A percentile compares a stretch with the other conserved stretches of the same genome.
These are phyloP conservation scores for Pachycephala philippinensis DNA, from an alignment of 2,113 vertebrate species.

Conservation along the genomic window DNA sequence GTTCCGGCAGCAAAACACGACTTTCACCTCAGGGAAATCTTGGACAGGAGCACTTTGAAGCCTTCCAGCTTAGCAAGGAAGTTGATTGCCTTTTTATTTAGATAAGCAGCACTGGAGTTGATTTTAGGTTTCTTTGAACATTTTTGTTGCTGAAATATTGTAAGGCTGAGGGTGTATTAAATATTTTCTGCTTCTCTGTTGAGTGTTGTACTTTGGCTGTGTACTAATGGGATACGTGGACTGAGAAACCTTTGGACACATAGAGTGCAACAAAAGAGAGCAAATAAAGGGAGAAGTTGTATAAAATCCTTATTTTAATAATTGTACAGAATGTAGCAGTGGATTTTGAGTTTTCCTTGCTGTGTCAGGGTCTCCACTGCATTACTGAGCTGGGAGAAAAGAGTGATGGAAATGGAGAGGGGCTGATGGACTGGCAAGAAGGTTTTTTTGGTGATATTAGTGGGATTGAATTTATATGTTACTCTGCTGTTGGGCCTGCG, in stretches of 20 bases:
- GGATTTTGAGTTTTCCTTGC: background rate
- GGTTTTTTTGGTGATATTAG: background rate
- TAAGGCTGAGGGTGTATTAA: background rate
- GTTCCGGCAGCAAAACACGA: accelerated
- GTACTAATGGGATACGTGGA: background rate
- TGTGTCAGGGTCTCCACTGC: background rate
- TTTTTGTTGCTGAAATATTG: background rate
- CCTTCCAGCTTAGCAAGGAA: background rate
- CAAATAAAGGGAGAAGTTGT: background rate
- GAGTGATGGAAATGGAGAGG: background rate
- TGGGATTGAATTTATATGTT: background rate
- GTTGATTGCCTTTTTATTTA: background rate
- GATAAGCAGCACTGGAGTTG: background rate
- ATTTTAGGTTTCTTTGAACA: background rate
- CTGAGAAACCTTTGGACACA: background rate
- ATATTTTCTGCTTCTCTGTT: background rate
- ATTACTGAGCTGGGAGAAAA: background rate
- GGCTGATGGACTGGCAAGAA: background rate
- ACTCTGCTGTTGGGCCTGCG: accelerated
- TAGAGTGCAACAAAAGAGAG: background rate
- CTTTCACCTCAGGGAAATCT: background rate
- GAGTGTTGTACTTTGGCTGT: background rate
- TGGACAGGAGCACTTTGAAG: background rate
- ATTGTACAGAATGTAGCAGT: background rate
- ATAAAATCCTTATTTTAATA: background rate